Evolutionary conservation across 2,113 vertebrate genomes (phyloP).

Genomic region (Barnardius zonarius): DNA sequence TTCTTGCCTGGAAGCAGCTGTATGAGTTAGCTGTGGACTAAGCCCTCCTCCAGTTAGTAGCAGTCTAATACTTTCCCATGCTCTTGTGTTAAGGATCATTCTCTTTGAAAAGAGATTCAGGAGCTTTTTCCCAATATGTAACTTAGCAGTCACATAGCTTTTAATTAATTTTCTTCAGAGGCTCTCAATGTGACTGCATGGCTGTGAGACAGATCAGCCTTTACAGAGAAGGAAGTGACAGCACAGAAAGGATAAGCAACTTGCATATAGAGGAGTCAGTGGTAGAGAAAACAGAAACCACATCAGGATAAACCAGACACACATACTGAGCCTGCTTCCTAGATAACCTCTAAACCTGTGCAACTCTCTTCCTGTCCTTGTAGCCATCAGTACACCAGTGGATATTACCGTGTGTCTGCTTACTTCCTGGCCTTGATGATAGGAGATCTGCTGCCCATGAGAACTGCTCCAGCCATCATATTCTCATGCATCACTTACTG

Average conservation of each 20-base stretch:
- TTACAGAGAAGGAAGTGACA: neutral
- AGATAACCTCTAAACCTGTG: neutral
- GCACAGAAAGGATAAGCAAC: neutral
- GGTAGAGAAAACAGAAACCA: neutral
- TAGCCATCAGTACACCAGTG: constrained; percentile 75
- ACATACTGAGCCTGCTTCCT: neutral
- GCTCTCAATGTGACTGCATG: neutral
- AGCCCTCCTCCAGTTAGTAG: neutral
- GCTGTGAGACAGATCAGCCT: neutral
- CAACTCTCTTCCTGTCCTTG: constrained; percentile 26
- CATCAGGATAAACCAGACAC: neutral
- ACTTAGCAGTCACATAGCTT: neutral
- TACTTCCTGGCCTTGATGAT: constrained; percentile 72
- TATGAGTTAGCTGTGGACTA: neutral
- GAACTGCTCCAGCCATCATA: constrained; percentile 65
- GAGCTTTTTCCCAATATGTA: neutral
- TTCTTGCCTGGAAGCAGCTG: neutral
- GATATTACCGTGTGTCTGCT: constrained; percentile 69
- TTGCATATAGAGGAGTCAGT: neutral
- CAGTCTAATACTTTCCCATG: neutral
- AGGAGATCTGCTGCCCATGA: constrained; percentile 74
- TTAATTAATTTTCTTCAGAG: neutral
- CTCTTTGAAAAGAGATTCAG: neutral
- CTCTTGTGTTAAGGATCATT: neutral
- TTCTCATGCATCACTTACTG: constrained; percentile 72